Evolutionary conservation across 2,888 invertebrate genomes (phyloP).

Genomic region (Plebejus anna): DNA sequence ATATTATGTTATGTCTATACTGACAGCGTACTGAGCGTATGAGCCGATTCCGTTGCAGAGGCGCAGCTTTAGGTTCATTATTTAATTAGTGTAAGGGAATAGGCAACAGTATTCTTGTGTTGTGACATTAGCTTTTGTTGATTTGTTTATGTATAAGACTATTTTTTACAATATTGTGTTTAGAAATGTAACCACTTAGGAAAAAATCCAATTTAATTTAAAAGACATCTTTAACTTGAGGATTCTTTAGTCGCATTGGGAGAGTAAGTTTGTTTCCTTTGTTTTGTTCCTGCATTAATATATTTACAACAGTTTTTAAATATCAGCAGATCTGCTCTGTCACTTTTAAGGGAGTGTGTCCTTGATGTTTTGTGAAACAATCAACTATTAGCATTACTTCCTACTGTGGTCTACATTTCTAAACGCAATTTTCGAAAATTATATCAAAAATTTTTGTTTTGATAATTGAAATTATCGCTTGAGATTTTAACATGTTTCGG

Average conservation of each 20-base stretch:
- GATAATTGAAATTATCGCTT: slow-evolving; percentile 13
- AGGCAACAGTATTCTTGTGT: slow-evolving; percentile 52
- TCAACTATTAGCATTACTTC: not conserved
- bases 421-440: not conserved
- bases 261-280: too few relatives aligned
- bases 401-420: not conserved
- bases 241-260: too few relatives aligned
- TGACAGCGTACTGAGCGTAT: not conserved
- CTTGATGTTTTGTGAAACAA: not conserved
- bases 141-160: slow-evolving; percentile 15
- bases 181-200: not conserved
- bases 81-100: slow-evolving; percentile 38
- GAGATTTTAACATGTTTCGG: slow-evolving; percentile 1
- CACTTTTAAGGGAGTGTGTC: too few relatives aligned
- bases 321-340: too few relatives aligned
- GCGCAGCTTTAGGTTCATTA: slow-evolving; percentile 9
- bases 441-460: not conserved
- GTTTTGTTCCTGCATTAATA: too few relatives aligned
- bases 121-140: slow-evolving; percentile 41
- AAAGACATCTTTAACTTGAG: too few relatives aligned
- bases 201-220: too few relatives aligned
- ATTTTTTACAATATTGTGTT: not conserved
- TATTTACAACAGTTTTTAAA: too few relatives aligned
- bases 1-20: not conserved
- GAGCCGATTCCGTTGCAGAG: not conserved